Base-by-base conservation (phyloP, 2,113 vertebrate genomes). In the Aix galericulata region DNA sequence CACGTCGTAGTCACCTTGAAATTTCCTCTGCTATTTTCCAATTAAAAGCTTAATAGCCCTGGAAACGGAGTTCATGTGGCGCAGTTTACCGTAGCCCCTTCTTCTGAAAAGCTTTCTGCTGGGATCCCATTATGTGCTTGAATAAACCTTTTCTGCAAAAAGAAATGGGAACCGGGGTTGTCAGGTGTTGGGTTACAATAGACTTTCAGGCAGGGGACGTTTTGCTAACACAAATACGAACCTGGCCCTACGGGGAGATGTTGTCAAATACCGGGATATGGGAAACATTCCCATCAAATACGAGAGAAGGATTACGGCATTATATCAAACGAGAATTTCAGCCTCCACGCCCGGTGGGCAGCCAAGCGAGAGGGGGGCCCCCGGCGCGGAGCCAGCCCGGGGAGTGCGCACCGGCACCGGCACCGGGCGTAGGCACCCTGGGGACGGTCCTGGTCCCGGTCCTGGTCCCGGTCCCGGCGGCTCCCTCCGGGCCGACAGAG, bases 11-110 rank as follows among this genome's bases (percentile, higher is more conserved):
- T 99, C 99, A 99, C 99, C 99, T 99, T 99, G 98, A 99, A 98
- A 98, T 98, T 99, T 98, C 98, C 98, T 99, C 98, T 98, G 98
- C 98, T 98, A 95, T 99, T 98, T 99, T 98, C 99, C 98, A 99
- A 99, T 99, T 99, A 99, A 99, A 99, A 99, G 99, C 99, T 99
- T 99, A 99, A 99, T 99, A 98, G 99, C 98, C 99, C 98, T 98
- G 98, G 98, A 99, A 99, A 99, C 98, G 98, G 98, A 99, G 98
- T 98, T 98, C 99, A 98, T 98, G 98, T 98, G 98, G 98, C 96
- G 98, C 98, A 98, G 98, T 99, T 99, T 98, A 98, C 98, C 98
- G 95, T 94, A 98, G 98, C 96, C 98, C 97, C 98, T 97, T 98
- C 98, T 98, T 98, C 98, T 98, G 97, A 98, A 98, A 99, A 97